Base-by-base conservation (phyloP, 2,888 invertebrate genomes). In the Apodemia zela region DNA sequence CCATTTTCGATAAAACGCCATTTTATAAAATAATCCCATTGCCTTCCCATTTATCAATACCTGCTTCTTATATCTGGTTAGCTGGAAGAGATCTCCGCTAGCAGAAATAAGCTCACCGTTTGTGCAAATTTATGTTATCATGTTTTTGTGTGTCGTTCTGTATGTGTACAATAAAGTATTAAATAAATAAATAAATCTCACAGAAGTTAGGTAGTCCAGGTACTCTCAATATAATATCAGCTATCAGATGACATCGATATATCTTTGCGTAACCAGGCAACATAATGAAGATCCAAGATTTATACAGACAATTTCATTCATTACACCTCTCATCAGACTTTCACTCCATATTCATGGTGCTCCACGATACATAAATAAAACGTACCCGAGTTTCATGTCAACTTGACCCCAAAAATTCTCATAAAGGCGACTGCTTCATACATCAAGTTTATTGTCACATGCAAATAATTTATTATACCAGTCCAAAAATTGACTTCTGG, bases 401-500 rank as follows among this genome's bases (percentile, higher is more conserved):
- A 62, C 60, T 66, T 65, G 64, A 67, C 67, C 66, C 68, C 66
- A 69, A 68, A 70, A 64, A 64, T 18, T 65, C 73, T 72, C 75
- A 69, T 67, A 69, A 69, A 70, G 68, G 62, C 60, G 63, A 66
- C 63, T 60, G 66, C 65, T 62, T 69, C 72, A 69, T 68, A 68
- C 68, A 63, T 69, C 67, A 68, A 69, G 62, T n/a, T 63, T 67
- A 68, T 75, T 75, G 74, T 75, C 66, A 66, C 64, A 61, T 59
- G 60, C 60, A 57, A 63, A 68, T 65, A 71, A 73, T 73, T 74
- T 68, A 63, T 64, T 66, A 62, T 72, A 72, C 72, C 68, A 66
- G 72, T 72, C 70, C 63, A 65, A 71, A 42, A 74, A 73, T 74
- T 75, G 74, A 75, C 75, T 75, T 73, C 75, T 75, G 81, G 80